Evolutionary conservation across 1,140 invertebrate genomes (phyloP).

Genomic region (Cardiocondyla obscurior): DNA sequence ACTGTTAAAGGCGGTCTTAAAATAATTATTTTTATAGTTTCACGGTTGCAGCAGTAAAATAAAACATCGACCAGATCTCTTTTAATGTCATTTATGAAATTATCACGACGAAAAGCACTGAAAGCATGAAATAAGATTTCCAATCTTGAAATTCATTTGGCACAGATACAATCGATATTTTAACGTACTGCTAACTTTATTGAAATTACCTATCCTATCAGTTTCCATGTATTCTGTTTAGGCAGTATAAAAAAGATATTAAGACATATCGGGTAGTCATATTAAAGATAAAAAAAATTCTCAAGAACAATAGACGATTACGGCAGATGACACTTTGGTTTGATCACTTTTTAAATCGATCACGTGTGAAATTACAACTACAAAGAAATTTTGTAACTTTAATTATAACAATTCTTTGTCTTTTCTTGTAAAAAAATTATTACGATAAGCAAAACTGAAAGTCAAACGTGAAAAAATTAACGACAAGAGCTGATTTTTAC

Average conservation of each 20-base stretch:
- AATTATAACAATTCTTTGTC: slow-evolving; percentile 19
- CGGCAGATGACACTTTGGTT: slow-evolving; percentile 73
- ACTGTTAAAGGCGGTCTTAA: slow-evolving; percentile 71
- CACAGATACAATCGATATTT: slow-evolving; percentile 78
- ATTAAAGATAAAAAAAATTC: slow-evolving; percentile 36
- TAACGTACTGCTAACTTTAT: slow-evolving; percentile 75
- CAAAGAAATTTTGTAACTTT: slow-evolving; percentile 20
- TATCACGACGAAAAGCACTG: background rate
- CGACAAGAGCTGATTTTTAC: slow-evolving; percentile 20
- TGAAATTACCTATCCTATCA: slow-evolving; percentile 74
- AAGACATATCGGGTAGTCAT: slow-evolving; percentile 51
- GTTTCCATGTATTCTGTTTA: slow-evolving; percentile 69
- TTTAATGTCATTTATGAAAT: slow-evolving; percentile 31
- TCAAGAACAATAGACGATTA: slow-evolving; percentile 51
- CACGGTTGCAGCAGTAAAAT: slow-evolving; percentile 51
- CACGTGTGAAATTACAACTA: slow-evolving; percentile 26
- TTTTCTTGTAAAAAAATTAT: background rate
- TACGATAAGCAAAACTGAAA: background rate
- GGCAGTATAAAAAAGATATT: slow-evolving; percentile 67
- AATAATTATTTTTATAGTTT: slow-evolving; percentile 62
- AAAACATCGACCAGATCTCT: slow-evolving; percentile 59
- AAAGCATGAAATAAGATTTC: slow-evolving; percentile 13
- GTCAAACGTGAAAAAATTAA: slow-evolving; percentile 16
- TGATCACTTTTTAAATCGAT: slow-evolving; percentile 74
- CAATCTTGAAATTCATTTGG: slow-evolving; percentile 74